Conservation (phyloP, 2,113 vertebrate species). For the Pristiophorus japonicus region DNA sequence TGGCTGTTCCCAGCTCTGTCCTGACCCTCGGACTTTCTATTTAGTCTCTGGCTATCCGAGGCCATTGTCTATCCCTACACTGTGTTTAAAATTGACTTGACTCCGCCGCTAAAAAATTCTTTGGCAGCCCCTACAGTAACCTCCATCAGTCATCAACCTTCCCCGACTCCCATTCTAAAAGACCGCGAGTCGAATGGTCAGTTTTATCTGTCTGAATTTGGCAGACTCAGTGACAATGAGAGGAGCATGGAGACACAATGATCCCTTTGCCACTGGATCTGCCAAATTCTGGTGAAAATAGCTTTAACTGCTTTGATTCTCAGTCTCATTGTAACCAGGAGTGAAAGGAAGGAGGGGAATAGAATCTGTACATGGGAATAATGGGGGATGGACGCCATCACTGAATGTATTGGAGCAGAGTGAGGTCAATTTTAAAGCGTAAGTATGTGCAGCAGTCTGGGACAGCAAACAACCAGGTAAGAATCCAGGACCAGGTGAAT, state of each 20-base stretch:
- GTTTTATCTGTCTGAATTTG: neutral
- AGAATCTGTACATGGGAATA: neutral
- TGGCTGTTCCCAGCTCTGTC: neutral
- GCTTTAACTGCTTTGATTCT: neutral
- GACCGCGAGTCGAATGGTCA: neutral
- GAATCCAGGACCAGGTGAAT: neutral
- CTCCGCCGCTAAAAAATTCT: neutral
- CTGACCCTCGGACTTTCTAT: neutral
- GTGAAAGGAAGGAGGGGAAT: neutral
- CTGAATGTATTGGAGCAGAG: neutral
- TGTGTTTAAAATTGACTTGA: neutral
- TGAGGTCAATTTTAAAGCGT: neutral
- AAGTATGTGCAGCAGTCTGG: neutral
- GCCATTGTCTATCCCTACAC: neutral
- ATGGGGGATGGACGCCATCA: neutral
- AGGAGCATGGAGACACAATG: neutral
- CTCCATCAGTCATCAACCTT: neutral
- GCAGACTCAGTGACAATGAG: neutral
- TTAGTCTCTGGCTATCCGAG: neutral
- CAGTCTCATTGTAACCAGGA: neutral
- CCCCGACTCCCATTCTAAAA: neutral
- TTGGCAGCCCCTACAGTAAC: neutral
- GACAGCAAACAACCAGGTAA: neutral
- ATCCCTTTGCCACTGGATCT: neutral
- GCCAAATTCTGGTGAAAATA: neutral